Conservation (phyloP, 2,113 vertebrate genomes). For the Tachysurus vachellii region DNA sequence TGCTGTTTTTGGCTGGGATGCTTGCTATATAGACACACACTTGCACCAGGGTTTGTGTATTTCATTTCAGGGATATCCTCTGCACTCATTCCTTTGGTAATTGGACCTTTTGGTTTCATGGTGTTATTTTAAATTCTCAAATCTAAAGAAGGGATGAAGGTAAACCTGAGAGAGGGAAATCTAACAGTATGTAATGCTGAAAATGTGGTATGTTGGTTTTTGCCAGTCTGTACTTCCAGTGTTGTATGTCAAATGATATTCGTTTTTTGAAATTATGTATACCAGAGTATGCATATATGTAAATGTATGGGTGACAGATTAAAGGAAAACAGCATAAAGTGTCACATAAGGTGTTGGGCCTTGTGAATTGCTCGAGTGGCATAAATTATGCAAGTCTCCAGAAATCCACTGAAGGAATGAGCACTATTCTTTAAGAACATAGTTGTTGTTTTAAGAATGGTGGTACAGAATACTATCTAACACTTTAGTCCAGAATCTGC, state of each 20-base stretch:
- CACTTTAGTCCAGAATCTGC: neutral
- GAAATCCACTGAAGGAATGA: neutral
- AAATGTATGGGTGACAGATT: neutral
- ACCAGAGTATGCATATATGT: neutral
- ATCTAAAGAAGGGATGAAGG: neutral
- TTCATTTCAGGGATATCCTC: constrained; percentile 47
- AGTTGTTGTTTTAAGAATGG: neutral
- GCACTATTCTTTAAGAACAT: neutral
- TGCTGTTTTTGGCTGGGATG: constrained; percentile 25
- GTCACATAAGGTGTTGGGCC: neutral
- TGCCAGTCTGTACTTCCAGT: constrained; percentile 28
- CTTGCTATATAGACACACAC: constrained; percentile 14
- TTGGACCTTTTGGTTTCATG: constrained; percentile 13
- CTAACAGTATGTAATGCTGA: neutral
- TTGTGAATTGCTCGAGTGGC: too few relatives aligned
- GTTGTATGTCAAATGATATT: neutral
- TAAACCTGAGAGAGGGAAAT: neutral
- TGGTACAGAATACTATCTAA: neutral
- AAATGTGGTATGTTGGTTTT: neutral
- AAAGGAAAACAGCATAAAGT: neutral
- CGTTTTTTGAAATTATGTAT: neutral
- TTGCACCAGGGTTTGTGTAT: constrained; percentile 3
- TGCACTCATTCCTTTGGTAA: neutral
- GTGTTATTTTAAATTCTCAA: constrained; percentile 1
- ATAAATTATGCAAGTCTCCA: neutral